These are phyloP conservation scores for Tanytarsus gracilentus DNA, from an alignment of 2,888 invertebrate species.

Conservation along the genomic window DNA sequence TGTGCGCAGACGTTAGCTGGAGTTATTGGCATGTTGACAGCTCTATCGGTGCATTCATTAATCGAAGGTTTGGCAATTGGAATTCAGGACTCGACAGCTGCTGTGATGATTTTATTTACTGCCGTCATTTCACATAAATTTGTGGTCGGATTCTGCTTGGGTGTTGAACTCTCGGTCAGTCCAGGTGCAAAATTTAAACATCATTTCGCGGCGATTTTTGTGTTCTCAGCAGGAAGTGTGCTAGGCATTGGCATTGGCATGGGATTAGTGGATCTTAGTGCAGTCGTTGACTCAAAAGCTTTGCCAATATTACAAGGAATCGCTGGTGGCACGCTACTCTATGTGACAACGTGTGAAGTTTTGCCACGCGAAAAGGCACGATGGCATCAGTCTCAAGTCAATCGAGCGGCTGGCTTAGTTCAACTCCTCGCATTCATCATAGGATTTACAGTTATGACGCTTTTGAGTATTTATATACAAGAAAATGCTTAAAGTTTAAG, in stretches of 20 bases:
- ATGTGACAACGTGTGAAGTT: slow-evolving; percentile 69
- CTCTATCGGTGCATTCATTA: slow-evolving; percentile 67
- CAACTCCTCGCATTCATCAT: slow-evolving; percentile 52
- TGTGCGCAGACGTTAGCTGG: slow-evolving; percentile 54
- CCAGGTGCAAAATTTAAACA: slow-evolving; percentile 37
- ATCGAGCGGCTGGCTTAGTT: slow-evolving; percentile 50
- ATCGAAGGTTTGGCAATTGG: slow-evolving; percentile 77
- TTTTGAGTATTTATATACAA: slow-evolving; percentile 54
- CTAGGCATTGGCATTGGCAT: slow-evolving; percentile 60
- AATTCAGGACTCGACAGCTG: slow-evolving; percentile 53
- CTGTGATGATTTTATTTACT: slow-evolving; percentile 56
- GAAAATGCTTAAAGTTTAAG: slow-evolving; percentile 31
- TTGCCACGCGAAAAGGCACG: slow-evolving; percentile 64
- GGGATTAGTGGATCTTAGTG: slow-evolving; percentile 46
- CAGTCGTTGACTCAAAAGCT: slow-evolving; percentile 33
- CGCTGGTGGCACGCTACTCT: slow-evolving; percentile 66
- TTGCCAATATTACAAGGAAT: slow-evolving; percentile 59
- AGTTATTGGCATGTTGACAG: slow-evolving; percentile 57
- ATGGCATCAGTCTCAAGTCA: slow-evolving; percentile 53
- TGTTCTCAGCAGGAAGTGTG: slow-evolving; percentile 61
- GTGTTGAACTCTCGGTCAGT: slow-evolving; percentile 59
- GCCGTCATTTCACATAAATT: slow-evolving; percentile 72
- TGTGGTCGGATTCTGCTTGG: slow-evolving; percentile 73
- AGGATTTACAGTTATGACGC: slow-evolving; percentile 57
- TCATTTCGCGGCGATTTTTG: slow-evolving; percentile 51